Conservation (phyloP, 2,797 vertebrate genomes). For the Sardinella longiceps region DNA sequence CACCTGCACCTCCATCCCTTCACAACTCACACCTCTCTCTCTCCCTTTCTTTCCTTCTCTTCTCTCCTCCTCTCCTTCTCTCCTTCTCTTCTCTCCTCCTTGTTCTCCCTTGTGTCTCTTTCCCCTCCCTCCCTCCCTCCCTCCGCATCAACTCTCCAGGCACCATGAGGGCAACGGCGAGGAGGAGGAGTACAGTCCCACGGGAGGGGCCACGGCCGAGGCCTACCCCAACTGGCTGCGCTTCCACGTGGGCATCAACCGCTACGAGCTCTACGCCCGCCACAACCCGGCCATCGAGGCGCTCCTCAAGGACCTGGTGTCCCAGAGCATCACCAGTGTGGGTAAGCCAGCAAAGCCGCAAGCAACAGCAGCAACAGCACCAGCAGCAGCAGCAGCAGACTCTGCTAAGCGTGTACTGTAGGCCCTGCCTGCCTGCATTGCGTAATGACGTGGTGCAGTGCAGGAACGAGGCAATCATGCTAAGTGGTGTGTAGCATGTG, state of each 20-base stretch:
- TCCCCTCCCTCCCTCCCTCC: conserved; percentile 36
- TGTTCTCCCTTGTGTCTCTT: background rate
- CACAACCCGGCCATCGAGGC: conserved; percentile 82
- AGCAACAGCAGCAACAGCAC: no score
- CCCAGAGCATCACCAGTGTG: conserved; percentile 90
- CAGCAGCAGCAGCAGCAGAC: no score
- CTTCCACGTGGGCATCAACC: conserved; percentile 95
- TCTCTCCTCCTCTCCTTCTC: background rate
- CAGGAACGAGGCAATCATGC: conserved; percentile 39
- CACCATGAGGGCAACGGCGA: conserved; percentile 83
- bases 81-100: background rate
- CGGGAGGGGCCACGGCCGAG: conserved; percentile 80
- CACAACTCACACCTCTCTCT: background rate
- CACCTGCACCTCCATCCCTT: background rate
- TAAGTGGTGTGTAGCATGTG: conserved; percentile 39
- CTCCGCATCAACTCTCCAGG: conserved; percentile 72
- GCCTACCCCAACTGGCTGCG: conserved; percentile 96
- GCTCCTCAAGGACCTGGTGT: conserved; percentile 84
- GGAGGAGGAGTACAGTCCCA: conserved; percentile 83
- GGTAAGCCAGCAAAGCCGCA: conserved; percentile 74
- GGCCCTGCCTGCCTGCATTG: background rate
- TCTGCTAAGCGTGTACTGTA: no score
- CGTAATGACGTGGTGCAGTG: background rate
- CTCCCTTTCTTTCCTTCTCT: background rate
- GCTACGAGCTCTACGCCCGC: conserved; percentile 90